These are phyloP conservation scores for Microplitis manilae DNA, from an alignment of 2,888 invertebrate genomes.

Conservation along the genomic window DNA sequence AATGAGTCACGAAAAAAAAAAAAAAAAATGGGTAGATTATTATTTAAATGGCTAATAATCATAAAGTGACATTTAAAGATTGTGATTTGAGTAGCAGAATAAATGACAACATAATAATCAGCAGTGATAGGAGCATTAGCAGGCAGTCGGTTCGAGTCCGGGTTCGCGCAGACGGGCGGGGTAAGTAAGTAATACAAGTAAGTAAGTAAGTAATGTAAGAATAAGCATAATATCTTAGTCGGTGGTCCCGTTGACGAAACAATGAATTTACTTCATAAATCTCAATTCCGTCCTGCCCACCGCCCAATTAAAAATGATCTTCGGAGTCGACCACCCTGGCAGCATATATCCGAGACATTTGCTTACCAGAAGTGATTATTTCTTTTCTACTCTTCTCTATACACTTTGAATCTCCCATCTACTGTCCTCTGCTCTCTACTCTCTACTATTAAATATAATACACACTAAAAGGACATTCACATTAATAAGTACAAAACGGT, in stretches of 20 bases:
- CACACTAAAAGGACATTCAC: constrained; percentile 8
- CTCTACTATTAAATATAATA: neutral
- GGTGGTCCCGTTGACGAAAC: constrained; percentile 68
- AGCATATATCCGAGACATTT: constrained; percentile 42
- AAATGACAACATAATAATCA: neutral
- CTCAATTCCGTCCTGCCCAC: constrained; percentile 68
- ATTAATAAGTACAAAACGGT: constrained; percentile 18
- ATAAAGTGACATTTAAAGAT: neutral
- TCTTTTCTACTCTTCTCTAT: constrained; percentile 12
- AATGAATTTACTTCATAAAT: constrained; percentile 72
- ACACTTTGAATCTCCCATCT: too few species aligned
- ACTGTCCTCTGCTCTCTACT: constrained; percentile 1
- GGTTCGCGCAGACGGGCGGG: too few species aligned
- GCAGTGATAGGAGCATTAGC: neutral
- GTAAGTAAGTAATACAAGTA: neutral
- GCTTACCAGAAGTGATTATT: constrained; percentile 39
- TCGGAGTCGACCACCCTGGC: constrained; percentile 58
- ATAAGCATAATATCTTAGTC: constrained; percentile 27
- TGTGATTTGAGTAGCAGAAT: neutral
- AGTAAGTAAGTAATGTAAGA: neutral
- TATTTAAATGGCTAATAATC: too few species aligned
- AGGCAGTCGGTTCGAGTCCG: too few species aligned
- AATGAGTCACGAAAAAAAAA: too few species aligned
- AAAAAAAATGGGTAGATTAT: too few species aligned
- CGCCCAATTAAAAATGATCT: constrained; percentile 70